Evolutionary conservation across 2,113 vertebrate genomes (phyloP).

Genomic region (Ptilonorhynchus violaceus): DNA sequence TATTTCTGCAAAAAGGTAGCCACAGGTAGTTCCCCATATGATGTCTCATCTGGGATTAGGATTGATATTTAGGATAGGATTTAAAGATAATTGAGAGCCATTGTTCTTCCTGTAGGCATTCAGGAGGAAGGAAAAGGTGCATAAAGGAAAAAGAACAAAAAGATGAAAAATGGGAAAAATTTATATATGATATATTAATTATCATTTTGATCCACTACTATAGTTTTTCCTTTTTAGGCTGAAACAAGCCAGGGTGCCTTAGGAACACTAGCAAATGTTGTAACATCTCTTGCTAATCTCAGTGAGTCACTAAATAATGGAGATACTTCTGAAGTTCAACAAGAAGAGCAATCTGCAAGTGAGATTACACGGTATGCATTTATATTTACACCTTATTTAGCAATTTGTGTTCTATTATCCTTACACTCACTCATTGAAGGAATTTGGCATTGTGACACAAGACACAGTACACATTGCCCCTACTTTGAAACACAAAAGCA

Average conservation of each 20-base stretch:
- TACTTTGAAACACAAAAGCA: neutral
- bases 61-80: neutral
- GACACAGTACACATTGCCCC: neutral
- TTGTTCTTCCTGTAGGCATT: neutral
- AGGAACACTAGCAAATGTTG: conserved; percentile 94
- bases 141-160: neutral
- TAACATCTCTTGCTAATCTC: conserved; percentile 93
- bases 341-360: conserved; percentile 88
- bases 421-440: neutral
- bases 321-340: conserved; percentile 83
- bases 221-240: conserved; percentile 68
- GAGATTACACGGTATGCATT: conserved; percentile 90
- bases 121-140: neutral
- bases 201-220: neutral
- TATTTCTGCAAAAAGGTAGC: neutral
- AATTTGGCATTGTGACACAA: neutral
- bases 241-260: conserved; percentile 91
- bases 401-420: neutral
- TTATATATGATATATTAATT: neutral
- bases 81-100: neutral
- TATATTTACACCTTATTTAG: neutral
- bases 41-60: neutral
- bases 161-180: neutral
- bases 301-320: conserved; percentile 92
- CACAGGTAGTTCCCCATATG: neutral